A percentile compares a stretch with the other conserved stretches of the same genome.
These are phyloP conservation scores for Clusia tigrina DNA, from an alignment of 2,888 invertebrate genomes.

Conservation along the genomic window DNA sequence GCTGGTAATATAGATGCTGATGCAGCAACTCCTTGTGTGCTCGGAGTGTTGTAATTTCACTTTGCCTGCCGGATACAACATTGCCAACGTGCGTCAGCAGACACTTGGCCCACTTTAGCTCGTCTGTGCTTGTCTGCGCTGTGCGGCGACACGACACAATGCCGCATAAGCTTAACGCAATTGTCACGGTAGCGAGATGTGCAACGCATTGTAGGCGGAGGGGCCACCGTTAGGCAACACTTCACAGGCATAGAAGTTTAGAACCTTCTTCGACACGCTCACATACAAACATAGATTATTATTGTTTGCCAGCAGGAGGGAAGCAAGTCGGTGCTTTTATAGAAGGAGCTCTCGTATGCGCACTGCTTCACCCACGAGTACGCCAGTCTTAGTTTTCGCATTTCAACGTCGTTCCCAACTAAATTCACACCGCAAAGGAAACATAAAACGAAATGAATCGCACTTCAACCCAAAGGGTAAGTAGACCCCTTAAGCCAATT, in stretches of 20 bases:
- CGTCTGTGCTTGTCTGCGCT: conserved; percentile 6
- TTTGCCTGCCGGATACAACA: neutral
- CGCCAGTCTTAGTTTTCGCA: no score
- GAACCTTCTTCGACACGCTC: no score
- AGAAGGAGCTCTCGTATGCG: no score
- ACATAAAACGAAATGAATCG: conserved; percentile 55
- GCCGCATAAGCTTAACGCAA: neutral
- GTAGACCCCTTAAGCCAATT: conserved; percentile 21
- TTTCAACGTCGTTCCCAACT: neutral
- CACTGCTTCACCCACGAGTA: no score
- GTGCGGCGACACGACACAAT: neutral
- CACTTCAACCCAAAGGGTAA: conserved; percentile 47
- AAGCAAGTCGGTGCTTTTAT: neutral
- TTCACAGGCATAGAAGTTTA: no score
- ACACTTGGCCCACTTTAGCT: conserved; percentile 32
- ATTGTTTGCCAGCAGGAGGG: no score
- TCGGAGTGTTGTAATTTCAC: no score
- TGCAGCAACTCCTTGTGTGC: neutral
- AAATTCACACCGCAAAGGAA: conserved; percentile 44
- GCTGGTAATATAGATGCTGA: neutral
- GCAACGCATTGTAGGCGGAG: no score
- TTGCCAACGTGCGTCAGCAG: conserved; percentile 11
- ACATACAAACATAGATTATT: no score
- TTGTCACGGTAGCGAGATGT: no score
- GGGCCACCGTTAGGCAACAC: no score